phyloP scores from a whole-genome alignment of 2,797 vertebrate species.

The Alcedo quadribrachys region DNA sequence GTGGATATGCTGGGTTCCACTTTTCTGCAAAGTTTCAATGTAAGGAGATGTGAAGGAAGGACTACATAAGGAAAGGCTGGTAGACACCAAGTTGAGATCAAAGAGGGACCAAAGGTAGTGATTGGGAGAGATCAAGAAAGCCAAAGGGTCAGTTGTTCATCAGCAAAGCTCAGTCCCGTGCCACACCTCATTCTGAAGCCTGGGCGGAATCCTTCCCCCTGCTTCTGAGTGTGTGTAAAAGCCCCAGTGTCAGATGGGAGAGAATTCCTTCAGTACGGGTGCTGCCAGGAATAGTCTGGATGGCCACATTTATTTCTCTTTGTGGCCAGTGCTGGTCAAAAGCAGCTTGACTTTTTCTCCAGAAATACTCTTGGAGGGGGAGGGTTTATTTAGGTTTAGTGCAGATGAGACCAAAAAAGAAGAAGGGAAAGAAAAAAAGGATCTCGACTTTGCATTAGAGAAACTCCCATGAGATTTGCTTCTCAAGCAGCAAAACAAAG shows the following conservation, averaged over 20 bases:
- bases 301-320: background rate
- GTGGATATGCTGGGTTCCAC: background rate
- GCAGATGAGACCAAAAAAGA: background rate
- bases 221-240: background rate
- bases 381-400: constrained; percentile 27
- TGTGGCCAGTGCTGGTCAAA: background rate
- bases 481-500: constrained; percentile 8
- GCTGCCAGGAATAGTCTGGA: background rate
- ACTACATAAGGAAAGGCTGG: background rate
- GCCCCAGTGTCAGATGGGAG: background rate
- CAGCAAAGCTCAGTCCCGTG: background rate
- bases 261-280: background rate
- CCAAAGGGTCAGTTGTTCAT: background rate
- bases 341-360: constrained; percentile 17
- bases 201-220: background rate
- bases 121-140: background rate
- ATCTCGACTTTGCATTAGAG: background rate
- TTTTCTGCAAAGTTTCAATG: background rate
- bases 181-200: background rate
- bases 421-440: background rate
- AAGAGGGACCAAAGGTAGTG: background rate
- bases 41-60: background rate
- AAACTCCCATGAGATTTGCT: constrained; percentile 12
- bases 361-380: background rate
- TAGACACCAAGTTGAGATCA: background rate